Evolutionary conservation across 2,113 vertebrate genomes (phyloP).

Genomic region (Clarias macrocephalus): DNA sequence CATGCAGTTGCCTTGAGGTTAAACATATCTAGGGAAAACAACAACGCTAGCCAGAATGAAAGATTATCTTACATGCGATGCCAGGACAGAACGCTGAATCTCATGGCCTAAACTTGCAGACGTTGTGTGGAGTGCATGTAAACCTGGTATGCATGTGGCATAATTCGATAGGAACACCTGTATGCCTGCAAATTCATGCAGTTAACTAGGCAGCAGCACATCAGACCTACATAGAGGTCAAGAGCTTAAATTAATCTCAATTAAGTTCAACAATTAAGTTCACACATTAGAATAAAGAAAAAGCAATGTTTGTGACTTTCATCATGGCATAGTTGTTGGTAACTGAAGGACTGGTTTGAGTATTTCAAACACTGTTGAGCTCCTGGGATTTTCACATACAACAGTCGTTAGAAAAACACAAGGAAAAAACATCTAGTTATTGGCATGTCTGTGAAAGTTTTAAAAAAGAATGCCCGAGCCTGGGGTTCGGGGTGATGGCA

Average conservation of each 20-base stretch:
- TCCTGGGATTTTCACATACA: not conserved
- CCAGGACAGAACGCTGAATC: not conserved
- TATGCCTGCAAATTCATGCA: not conserved
- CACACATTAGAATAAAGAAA: not conserved
- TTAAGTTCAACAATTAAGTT: no score
- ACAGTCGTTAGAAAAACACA: not conserved
- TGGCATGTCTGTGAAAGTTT: not conserved
- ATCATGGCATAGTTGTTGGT: no score
- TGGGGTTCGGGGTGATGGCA: not conserved
- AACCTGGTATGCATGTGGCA: not conserved
- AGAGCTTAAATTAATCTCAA: not conserved
- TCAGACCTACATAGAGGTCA: not conserved
- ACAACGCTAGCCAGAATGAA: not conserved
- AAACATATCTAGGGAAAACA: not conserved
- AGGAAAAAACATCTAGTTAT: not conserved
- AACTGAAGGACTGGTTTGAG: not conserved
- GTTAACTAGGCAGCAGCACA: not conserved
- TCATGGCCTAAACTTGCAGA: not conserved
- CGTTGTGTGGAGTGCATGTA: not conserved
- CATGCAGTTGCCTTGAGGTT: not conserved
- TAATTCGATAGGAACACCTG: no score
- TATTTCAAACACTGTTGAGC: not conserved
- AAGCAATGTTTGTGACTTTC: no score
- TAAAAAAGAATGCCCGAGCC: not conserved
- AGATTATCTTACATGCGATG: not conserved